Evolutionary conservation across 2,888 invertebrate species (phyloP), one percentile per base, ranked within the genome.

Genomic region (Lingula anatina): DNA sequence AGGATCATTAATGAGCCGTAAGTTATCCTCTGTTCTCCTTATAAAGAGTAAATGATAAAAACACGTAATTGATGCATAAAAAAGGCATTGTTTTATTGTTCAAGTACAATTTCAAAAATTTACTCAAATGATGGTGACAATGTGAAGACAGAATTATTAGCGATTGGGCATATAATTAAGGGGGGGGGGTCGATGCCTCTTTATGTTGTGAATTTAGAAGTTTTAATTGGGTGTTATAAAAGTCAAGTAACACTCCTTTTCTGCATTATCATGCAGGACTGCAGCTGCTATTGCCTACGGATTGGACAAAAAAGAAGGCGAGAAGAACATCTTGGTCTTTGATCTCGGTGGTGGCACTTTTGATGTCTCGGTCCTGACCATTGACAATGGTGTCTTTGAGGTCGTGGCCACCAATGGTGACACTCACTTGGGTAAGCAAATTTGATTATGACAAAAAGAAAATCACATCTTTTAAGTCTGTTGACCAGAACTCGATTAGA

Each of bases 301-400:
- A 74, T 82, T 96, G 58, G 95, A 96, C 80, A 95, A 95, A 80
- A 92, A 89, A 47, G 93, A 93, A 55, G 94, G 93, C 42, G 97
- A 97, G 79, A 95, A 96, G 83, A 99, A 99, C 72, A 93, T 99
- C 21, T 82, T 99, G 44, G 96, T 99, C 15, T 99, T 97, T 78
- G 97, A 99, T 82, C 85, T 99, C 80, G 97, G 99, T 71, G 99
- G 99, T 77, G 99, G 97, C 80, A 99, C 99, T 60, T 99, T 99
- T 73, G 99, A 99, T 79, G 99, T 99, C 20, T 96, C 96, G 36
- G 84, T 99, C 21, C 83, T 99, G 47, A 97, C 96, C 59, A 99
- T 99, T 73, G 97, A 99, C 75, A 95, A 96, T 68, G 99, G 97
- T 47, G 95, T 99, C 5, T 99, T 99, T 77, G 97, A 99, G 81